Evolutionary conservation across 2,113 vertebrate species (phyloP).

Genomic region (Pluvialis apricaria): DNA sequence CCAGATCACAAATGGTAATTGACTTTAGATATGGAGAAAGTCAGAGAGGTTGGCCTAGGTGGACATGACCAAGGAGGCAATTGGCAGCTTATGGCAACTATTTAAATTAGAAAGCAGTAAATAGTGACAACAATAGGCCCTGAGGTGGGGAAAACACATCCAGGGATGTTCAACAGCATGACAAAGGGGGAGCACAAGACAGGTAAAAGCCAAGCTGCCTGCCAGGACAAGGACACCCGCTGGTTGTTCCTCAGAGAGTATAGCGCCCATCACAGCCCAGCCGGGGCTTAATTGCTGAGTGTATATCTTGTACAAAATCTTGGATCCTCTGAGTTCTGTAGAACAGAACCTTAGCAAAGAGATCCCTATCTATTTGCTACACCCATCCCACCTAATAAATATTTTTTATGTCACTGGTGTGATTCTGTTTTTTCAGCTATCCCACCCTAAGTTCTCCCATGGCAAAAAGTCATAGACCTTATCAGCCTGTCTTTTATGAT

Average conservation of each 20-base stretch:
- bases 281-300: background rate
- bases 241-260: accelerated
- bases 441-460: background rate
- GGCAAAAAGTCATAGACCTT: background rate
- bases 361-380: background rate
- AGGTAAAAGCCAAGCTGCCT: background rate
- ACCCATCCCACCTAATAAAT: background rate
- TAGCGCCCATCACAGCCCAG: background rate
- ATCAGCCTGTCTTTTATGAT: background rate
- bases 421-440: background rate
- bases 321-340: background rate
- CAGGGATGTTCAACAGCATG: background rate
- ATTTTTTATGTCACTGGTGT: background rate
- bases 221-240: background rate
- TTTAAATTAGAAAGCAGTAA: background rate
- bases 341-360: background rate
- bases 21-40: background rate
- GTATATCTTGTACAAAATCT: background rate
- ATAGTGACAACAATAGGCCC: background rate
- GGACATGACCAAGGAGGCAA: background rate
- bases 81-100: background rate
- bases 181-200: background rate
- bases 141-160: background rate
- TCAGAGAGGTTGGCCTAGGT: background rate
- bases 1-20: background rate